Percentiles rank a stretch among this genome's conserved stretches.
phyloP scores from a whole-genome alignment of 2,888 invertebrate genomes.

The Baronia brevicornis region DNA sequence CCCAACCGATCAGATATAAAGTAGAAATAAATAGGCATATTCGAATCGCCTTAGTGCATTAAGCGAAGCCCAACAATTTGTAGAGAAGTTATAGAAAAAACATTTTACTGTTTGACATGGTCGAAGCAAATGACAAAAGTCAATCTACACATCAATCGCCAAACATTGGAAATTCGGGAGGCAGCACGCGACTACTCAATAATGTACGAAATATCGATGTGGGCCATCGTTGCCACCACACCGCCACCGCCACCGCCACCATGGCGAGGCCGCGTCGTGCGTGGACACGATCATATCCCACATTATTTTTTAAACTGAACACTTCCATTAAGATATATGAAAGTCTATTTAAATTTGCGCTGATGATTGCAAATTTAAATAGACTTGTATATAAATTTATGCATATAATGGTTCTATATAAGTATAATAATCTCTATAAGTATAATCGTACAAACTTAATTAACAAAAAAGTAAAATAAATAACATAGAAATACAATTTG shows the following conservation, averaged over 20 bases:
- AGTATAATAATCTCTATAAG: too few species aligned
- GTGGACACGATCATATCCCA: conserved; percentile 42
- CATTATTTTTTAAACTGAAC: conserved; percentile 32
- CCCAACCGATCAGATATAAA: conserved; percentile 60
- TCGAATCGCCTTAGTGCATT: conserved; percentile 67
- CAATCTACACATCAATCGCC: conserved; percentile 76
- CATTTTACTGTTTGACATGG: conserved; percentile 71
- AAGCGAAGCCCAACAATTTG: conserved; percentile 59
- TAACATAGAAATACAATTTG: too few species aligned
- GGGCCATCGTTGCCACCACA: conserved; percentile 54
- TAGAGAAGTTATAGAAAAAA: conserved; percentile 64
- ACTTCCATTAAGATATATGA: conserved; percentile 26
- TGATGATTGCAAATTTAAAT: too few species aligned
- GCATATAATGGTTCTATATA: too few species aligned
- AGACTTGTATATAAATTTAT: too few species aligned
- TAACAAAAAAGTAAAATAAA: too few species aligned
- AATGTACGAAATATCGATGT: conserved; percentile 74
- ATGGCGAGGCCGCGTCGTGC: conserved; percentile 29
- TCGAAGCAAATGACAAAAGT: conserved; percentile 73
- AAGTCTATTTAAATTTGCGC: too few species aligned
- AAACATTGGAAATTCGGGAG: conserved; percentile 73
- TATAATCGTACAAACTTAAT: too few species aligned
- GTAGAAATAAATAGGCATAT: conserved; percentile 39
- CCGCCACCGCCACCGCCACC: conserved; percentile 19
- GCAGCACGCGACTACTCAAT: conserved; percentile 71